These are phyloP conservation scores for Brachystomella parvula DNA, from an alignment of 1,140 invertebrate species.

Conservation along the genomic window DNA sequence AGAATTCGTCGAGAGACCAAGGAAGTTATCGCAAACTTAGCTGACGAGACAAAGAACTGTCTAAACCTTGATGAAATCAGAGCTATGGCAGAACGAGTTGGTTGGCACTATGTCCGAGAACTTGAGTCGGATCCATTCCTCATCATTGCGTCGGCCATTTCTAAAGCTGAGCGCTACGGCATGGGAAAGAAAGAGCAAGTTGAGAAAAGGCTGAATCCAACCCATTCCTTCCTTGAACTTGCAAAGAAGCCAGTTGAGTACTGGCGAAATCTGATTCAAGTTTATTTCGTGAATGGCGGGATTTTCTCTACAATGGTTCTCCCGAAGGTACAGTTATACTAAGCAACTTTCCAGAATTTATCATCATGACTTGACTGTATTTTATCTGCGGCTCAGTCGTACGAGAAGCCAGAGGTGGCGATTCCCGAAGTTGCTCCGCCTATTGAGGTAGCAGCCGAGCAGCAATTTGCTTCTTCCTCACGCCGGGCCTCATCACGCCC, in stretches of 20 bases:
- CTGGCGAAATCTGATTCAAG: conserved; percentile 63
- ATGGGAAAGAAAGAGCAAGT: conserved; percentile 41
- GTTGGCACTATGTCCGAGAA: conserved; percentile 36
- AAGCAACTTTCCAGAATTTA: neutral
- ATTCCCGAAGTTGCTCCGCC: neutral
- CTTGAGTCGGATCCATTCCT: conserved; percentile 32
- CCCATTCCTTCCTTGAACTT: conserved; percentile 56
- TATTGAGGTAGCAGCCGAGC: conserved; percentile 21
- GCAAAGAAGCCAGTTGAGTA: conserved; percentile 55
- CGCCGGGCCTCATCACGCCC: conserved; percentile 32
- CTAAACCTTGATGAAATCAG: conserved; percentile 18
- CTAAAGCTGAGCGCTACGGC: conserved; percentile 33
- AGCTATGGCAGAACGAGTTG: conserved; percentile 34
- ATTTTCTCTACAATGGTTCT: conserved; percentile 41
- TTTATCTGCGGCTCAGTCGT: neutral
- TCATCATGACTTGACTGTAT: neutral
- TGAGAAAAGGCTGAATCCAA: conserved; percentile 61
- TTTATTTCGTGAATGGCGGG: conserved; percentile 57
- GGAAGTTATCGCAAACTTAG: conserved; percentile 8
- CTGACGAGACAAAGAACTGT: neutral
- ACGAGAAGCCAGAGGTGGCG: neutral
- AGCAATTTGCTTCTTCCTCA: conserved; percentile 27
- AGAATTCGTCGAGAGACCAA: neutral
- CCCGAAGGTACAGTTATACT: conserved; percentile 30
- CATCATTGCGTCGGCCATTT: conserved; percentile 28